A percentile compares a stretch with the other conserved stretches of the same genome.
Conservation (phyloP, 2,797 vertebrate species). For the Tympanoctomys barrerae region DNA sequence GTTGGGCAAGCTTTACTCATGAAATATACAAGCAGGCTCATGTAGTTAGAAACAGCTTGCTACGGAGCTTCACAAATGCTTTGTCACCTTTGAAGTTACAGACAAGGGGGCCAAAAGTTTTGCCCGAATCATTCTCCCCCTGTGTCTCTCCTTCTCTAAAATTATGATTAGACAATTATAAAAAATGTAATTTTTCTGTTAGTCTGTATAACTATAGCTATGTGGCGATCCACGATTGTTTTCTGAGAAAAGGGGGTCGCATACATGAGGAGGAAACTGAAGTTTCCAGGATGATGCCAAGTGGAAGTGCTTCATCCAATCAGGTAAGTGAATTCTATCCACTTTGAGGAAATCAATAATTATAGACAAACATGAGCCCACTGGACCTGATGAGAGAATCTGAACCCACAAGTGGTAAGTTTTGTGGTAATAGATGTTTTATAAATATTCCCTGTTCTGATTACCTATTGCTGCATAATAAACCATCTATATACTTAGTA, state of each 20-base stretch:
- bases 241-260: neutral
- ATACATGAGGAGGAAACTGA: constrained; percentile 23
- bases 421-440: neutral
- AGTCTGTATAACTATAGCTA: neutral
- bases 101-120: neutral
- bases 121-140: neutral
- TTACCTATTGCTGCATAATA: neutral
- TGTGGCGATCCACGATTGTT: constrained; percentile 22
- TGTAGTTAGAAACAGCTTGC: neutral
- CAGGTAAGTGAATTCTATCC: constrained; percentile 38
- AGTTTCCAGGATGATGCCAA: neutral
- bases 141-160: constrained; percentile 8
- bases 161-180: constrained; percentile 7
- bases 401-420: neutral
- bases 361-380: neutral
- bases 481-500: neutral
- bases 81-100: neutral
- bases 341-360: neutral
- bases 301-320: constrained; percentile 12
- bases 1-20: neutral
- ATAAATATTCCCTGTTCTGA: neutral
- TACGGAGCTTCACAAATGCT: neutral
- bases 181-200: constrained; percentile 11
- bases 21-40: neutral
- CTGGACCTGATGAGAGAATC: neutral